phyloP scores from a whole-genome alignment of 2,113 vertebrate species.

The Pterophyllum scalare region DNA sequence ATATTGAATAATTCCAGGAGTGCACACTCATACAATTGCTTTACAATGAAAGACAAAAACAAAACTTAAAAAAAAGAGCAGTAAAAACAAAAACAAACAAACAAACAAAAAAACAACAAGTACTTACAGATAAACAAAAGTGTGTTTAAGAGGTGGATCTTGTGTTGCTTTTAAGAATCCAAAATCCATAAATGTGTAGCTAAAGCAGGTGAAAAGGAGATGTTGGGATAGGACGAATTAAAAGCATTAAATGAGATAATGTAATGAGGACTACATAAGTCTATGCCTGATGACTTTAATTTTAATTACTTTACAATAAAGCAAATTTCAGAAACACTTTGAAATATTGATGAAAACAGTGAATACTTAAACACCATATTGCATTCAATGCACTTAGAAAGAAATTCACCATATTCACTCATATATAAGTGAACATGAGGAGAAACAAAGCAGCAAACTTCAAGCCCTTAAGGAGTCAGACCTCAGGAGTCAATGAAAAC shows the following conservation, averaged over 20 bases:
- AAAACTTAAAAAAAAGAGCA: background rate
- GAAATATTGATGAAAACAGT: background rate
- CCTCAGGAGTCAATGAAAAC: constrained; percentile 36
- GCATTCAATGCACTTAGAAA: background rate
- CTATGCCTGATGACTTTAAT: background rate
- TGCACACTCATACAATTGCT: background rate
- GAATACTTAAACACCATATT: background rate
- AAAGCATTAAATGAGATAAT: constrained; percentile 1
- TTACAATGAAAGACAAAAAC: background rate
- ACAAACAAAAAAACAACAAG: background rate
- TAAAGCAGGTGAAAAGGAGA: background rate
- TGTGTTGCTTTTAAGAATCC: background rate
- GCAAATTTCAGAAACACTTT: background rate
- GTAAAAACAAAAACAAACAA: fast-evolving
- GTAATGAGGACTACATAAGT: background rate
- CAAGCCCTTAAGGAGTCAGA: constrained; percentile 4
- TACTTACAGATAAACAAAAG: background rate
- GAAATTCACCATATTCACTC: background rate
- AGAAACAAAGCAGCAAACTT: background rate
- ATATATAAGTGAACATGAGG: background rate
- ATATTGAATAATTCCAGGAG: background rate
- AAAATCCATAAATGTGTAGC: background rate
- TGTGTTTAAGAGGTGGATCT: background rate
- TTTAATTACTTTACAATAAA: background rate
- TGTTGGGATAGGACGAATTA: background rate